Conservation (phyloP, 2,797 vertebrate genomes). For the Acanthopagrus latus region DNA sequence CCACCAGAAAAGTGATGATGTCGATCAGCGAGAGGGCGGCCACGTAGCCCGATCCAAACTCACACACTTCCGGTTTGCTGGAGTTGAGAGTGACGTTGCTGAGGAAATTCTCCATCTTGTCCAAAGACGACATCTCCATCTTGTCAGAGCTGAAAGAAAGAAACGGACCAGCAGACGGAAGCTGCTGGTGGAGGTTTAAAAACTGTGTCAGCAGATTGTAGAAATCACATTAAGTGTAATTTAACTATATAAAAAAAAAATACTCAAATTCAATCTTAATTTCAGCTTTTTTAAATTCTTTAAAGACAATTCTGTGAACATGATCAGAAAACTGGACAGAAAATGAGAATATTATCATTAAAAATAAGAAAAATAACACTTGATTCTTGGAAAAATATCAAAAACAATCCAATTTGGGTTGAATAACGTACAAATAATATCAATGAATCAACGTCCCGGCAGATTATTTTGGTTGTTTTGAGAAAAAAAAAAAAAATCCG, state of each 20-base stretch:
- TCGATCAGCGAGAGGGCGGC: rapidly evolving
- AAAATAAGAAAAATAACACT: not conserved
- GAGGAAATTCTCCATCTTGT: not conserved
- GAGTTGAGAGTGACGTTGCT: not conserved
- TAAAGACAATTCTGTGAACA: not conserved
- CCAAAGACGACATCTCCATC: not conserved
- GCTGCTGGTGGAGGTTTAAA: not conserved
- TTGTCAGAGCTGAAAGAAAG: slow-evolving; percentile 1
- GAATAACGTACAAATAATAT: not conserved
- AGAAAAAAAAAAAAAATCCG: not conserved
- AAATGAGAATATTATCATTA: not conserved
- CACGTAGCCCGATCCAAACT: rapidly evolving
- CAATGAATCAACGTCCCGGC: too few species aligned
- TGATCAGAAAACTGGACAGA: not conserved
- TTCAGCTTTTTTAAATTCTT: not conserved
- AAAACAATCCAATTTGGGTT: not conserved
- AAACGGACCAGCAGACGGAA: not conserved
- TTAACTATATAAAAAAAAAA: not conserved
- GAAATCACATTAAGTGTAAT: not conserved
- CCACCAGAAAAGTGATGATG: slow-evolving; percentile 9
- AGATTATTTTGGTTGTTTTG: not conserved
- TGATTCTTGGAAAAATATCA: not conserved
- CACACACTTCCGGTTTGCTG: rapidly evolving
- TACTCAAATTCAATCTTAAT: not conserved
- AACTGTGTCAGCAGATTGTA: not conserved